A percentile compares a stretch with the other conserved stretches of the same genome.
These are phyloP conservation scores for Hirundo rustica DNA, from an alignment of 2,797 vertebrate species.

Conservation along the genomic window DNA sequence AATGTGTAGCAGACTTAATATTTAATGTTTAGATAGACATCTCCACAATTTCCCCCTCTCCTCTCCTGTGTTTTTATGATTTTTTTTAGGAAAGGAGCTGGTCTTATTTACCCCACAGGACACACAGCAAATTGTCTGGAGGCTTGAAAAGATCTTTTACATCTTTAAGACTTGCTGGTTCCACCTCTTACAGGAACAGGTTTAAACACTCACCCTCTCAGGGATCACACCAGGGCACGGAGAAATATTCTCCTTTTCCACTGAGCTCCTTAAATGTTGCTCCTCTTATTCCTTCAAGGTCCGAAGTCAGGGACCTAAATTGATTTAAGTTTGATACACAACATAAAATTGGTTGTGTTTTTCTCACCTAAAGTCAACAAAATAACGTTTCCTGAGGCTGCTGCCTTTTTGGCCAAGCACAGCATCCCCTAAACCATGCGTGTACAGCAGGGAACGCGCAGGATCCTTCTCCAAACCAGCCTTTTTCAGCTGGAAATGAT, in stretches of 20 bases:
- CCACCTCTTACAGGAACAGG: neutral
- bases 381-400: neutral
- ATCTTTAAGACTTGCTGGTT: neutral
- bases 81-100: neutral
- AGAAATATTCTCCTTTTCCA: neutral
- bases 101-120: neutral
- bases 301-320: neutral
- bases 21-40: slow-evolving; percentile 1
- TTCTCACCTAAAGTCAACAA: neutral
- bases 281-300: neutral
- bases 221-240: neutral
- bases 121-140: neutral
- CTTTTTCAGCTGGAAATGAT: neutral
- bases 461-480: neutral
- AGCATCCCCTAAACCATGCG: neutral
- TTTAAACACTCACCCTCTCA: neutral
- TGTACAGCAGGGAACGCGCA: fast-evolving
- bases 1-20: neutral
- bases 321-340: neutral
- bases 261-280: neutral
- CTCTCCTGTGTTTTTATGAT: neutral
- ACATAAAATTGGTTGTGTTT: neutral
- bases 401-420: neutral
- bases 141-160: neutral
- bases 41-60: fast-evolving